Evolutionary conservation across 1,140 invertebrate genomes (phyloP).

Genomic region (Teleopsis dalmanni): DNA sequence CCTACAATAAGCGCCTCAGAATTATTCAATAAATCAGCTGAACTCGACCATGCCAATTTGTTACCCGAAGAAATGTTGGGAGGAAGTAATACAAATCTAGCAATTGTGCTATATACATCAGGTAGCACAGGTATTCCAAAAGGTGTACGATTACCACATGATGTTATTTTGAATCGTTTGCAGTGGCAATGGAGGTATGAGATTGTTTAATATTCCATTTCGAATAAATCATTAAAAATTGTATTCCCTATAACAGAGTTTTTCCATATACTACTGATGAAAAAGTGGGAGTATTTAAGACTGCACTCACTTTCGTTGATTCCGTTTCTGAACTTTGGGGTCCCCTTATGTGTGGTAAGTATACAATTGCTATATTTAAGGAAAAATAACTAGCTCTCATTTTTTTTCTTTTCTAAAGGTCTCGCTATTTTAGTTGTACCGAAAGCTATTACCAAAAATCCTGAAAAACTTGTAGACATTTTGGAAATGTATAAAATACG

Average conservation of each 20-base stretch:
- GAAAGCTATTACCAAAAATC: slow-evolving; percentile 63
- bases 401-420: slow-evolving; percentile 16
- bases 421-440: slow-evolving; percentile 61
- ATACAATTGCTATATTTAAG: no score
- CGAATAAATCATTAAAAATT: no score
- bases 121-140: slow-evolving; percentile 89
- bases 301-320: slow-evolving; percentile 81
- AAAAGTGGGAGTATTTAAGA: slow-evolving; percentile 71
- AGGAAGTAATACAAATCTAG: slow-evolving; percentile 49
- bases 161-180: slow-evolving; percentile 69
- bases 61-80: slow-evolving; percentile 28
- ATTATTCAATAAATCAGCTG: slow-evolving; percentile 27
- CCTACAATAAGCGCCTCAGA: slow-evolving; percentile 26
- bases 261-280: slow-evolving; percentile 64
- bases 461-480: slow-evolving; percentile 58
- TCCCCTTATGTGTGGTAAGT: slow-evolving; percentile 61
- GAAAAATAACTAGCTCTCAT: not conserved
- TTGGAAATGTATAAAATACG: slow-evolving; percentile 66
- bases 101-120: slow-evolving; percentile 83
- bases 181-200: slow-evolving; percentile 77
- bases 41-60: slow-evolving; percentile 25
- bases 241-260: no score
- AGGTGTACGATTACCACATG: slow-evolving; percentile 76
- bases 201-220: no score
- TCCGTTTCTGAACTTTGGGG: slow-evolving; percentile 81